phyloP scores from a whole-genome alignment of 2,113 vertebrate species.

The Aleadryas rufinucha region DNA sequence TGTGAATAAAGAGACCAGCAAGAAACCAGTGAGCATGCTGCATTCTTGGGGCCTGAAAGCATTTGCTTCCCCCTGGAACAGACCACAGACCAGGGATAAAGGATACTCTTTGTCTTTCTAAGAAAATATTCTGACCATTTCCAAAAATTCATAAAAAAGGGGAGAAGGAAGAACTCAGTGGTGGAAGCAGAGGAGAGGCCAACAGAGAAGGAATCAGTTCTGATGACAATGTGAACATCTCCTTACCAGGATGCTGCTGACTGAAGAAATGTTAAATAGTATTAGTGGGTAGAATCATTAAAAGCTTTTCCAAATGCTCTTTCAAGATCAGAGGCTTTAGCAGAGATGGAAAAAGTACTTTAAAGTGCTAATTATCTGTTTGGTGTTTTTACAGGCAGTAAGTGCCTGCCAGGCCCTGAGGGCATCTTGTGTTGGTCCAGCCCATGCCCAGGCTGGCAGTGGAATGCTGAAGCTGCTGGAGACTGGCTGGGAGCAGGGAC shows the following conservation, averaged over 20 bases:
- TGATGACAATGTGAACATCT: neutral
- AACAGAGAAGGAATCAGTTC: neutral
- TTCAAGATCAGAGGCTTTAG: constrained; percentile 34
- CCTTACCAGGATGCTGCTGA: neutral
- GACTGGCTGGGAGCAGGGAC: neutral
- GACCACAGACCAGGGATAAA: neutral
- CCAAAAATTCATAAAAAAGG: neutral
- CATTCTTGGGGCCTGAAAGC: neutral
- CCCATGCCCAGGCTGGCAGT: neutral
- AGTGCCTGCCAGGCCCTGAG: neutral
- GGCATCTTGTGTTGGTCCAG: neutral
- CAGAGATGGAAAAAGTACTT: neutral
- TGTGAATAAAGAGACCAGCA: neutral
- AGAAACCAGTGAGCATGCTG: neutral
- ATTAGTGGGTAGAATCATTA: neutral
- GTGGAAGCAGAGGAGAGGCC: neutral
- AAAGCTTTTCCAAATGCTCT: constrained; percentile 1
- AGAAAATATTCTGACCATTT: neutral
- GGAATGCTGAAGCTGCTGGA: neutral
- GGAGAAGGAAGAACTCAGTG: neutral
- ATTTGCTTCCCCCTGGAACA: neutral
- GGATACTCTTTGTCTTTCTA: neutral
- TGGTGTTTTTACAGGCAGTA: neutral
- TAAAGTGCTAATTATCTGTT: constrained; percentile 18
- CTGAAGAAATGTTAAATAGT: neutral